These are phyloP conservation scores for Motacilla tschutschensis DNA, from an alignment of 2,113 vertebrate genomes.

Conservation along the genomic window DNA sequence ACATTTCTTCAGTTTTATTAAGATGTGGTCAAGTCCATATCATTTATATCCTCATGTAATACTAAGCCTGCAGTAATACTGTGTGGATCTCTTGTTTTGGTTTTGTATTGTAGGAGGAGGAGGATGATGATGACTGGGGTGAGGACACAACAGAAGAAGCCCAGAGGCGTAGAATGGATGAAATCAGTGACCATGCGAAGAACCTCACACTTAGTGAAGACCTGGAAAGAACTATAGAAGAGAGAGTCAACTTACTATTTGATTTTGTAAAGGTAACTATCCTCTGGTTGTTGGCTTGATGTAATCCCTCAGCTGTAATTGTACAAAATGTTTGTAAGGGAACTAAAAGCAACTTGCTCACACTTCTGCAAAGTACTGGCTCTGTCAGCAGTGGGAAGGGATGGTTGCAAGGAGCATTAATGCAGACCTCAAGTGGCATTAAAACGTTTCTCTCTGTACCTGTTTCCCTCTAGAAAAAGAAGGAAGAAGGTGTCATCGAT, in stretches of 20 bases:
- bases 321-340: not conserved
- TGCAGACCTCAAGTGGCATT: not conserved
- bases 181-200: conserved; percentile 95
- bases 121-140: conserved; percentile 96
- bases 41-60: accelerated
- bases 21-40: not conserved
- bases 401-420: accelerated
- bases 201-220: conserved; percentile 94
- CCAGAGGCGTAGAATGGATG: conserved; percentile 93
- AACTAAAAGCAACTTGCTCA: not conserved
- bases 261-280: conserved; percentile 91
- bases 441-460: not conserved
- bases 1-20: accelerated
- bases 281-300: not conserved
- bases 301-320: not conserved
- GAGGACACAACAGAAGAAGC: conserved; percentile 97
- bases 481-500: conserved; percentile 88
- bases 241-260: conserved; percentile 94
- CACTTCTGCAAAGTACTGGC: not conserved
- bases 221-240: conserved; percentile 90
- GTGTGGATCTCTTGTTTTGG: not conserved
- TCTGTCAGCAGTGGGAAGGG: no score
- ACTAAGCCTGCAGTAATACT: not conserved
- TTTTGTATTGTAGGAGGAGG: conserved; percentile 75
- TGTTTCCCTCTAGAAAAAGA: conserved; percentile 82